These are phyloP conservation scores for Cerastoderma edule DNA, from an alignment of 2,888 invertebrate species.

Conservation along the genomic window DNA sequence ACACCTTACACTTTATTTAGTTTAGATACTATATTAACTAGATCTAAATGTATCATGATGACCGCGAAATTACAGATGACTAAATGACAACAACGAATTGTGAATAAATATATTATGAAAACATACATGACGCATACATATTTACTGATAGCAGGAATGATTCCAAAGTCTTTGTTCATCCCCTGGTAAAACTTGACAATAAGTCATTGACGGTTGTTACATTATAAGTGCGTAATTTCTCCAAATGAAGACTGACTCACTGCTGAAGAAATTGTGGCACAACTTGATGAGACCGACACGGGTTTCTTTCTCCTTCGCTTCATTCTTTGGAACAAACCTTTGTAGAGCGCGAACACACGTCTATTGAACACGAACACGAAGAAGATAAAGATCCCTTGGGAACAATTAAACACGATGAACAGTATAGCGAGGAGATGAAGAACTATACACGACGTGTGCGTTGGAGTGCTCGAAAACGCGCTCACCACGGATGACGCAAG, in stretches of 20 bases:
- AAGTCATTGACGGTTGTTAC: no score
- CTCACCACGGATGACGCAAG: constrained; percentile 76
- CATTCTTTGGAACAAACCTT: constrained; percentile 38
- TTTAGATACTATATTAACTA: no score
- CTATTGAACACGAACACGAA: constrained; percentile 76
- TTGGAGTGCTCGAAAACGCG: constrained; percentile 63
- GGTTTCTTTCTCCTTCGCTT: constrained; percentile 28
- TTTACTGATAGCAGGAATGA: no score
- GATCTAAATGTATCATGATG: no score
- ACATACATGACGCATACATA: no score
- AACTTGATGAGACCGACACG: constrained; percentile 44
- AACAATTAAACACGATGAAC: constrained; percentile 77
- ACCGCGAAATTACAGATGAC: no score
- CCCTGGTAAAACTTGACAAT: no score
- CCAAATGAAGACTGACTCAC: constrained; percentile 40
- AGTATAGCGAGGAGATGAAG: constrained; percentile 71
- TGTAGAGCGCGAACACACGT: constrained; percentile 70
- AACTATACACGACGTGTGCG: constrained; percentile 65
- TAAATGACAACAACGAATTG: no score
- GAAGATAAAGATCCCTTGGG: constrained; percentile 78
- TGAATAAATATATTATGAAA: no score
- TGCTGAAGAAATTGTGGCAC: constrained; percentile 33
- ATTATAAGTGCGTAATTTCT: no score
- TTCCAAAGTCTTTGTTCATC: no score
- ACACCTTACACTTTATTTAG: no score